Evolutionary conservation across 2,888 invertebrate species (phyloP), one percentile per base, ranked within the genome.

Genomic region (Cephonodes hylas): DNA sequence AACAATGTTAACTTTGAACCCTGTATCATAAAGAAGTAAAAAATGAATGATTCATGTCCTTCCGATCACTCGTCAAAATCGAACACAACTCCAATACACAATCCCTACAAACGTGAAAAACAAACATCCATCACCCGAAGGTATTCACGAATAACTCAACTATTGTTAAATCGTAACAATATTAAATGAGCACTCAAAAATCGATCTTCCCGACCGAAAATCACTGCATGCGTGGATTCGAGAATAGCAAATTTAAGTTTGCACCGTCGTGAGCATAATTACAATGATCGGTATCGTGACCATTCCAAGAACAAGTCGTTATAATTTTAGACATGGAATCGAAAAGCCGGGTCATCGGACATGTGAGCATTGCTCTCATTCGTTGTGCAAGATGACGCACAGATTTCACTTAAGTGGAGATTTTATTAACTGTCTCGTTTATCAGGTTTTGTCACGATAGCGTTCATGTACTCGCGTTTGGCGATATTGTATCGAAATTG

Each of bases 291-390:
- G 71, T 84, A 84, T 88, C 88, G 86, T 87, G 89, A 86, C 85
- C 85, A 80, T 76, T 81, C 77, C 70, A 72, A 78, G 82, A 84
- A 79, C 81, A 86, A 83, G 86, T 89, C 86, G 88, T 88, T 89
- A 87, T 84, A 84, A 86, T 88, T 89, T 87, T 81, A 84, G 82
- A 86, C 88, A 85, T 89, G 88, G 84, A 88, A 86, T 88, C 84
- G 84, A 84, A 85, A 88, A 88, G 81, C 34, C 83, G 85, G 88
- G 88, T 89, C 89, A 86, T 84, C 64, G 67, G 67, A 69, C 79
- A 81, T 80, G 81, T 78, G 81, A 77, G 78, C 71, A 62, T 59
- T 66, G 72, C 63, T 69, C 71, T 65, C 67, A 72, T 78, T 79
- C 72, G 78, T 87, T 85, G 86, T 84, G 85, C 82, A 83, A 83